Base-by-base conservation (phyloP, 2,113 vertebrate genomes). In the Sakesphorus luctuosus region DNA sequence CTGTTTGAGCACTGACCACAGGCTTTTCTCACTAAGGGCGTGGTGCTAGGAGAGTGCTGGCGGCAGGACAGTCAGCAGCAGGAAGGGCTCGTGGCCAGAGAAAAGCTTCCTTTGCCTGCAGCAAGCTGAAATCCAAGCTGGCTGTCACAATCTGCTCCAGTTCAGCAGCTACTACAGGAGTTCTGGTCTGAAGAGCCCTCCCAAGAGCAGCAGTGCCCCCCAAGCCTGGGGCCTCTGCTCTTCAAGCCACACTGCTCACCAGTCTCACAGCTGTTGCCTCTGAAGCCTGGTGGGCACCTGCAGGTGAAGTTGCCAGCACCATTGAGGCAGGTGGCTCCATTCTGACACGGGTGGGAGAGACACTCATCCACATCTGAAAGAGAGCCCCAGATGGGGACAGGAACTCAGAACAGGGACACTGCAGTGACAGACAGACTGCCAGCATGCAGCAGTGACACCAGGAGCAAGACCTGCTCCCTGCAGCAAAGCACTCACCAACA, bases 361-460 rank as follows among this genome's bases (percentile, higher is more conserved):
- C 98, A 98, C 67, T 98, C 98, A 1, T 98, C 95, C 92, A 98
- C 97, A 59, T 98, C 98, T 98, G 97, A 38, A 97, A 98, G 43
- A 94, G 1, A 85, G 68, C 23, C 63, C 18, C 72, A 0, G 10
- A 35, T 3, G 5, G 50, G 84, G 76, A 28, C 59, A 59, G 59
- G 46, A 89, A 31, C 24, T 93, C 83, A 79, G 85, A 25, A 31
- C 3, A 2, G 33, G 78, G 40, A 14, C 47, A 65, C 49, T 21
- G 44, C 33, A 31, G 35, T 21, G 58, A 69, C 78, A 52, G 19
- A 44, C 38, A 72, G 50, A 47, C 40, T 26, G 47, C 38, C 44
- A 56, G 73, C 63, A 72, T 0, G 0, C 17, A 25, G 76, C 8
- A 3, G 46, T 26, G 49, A 77, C 4, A 6, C 26, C 3, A 1